Evolutionary conservation across 92 coral and sea anemone species (phyloP), one percentile per base, ranked within the genome.

Genomic region (Epizoanthus fatuus): DNA sequence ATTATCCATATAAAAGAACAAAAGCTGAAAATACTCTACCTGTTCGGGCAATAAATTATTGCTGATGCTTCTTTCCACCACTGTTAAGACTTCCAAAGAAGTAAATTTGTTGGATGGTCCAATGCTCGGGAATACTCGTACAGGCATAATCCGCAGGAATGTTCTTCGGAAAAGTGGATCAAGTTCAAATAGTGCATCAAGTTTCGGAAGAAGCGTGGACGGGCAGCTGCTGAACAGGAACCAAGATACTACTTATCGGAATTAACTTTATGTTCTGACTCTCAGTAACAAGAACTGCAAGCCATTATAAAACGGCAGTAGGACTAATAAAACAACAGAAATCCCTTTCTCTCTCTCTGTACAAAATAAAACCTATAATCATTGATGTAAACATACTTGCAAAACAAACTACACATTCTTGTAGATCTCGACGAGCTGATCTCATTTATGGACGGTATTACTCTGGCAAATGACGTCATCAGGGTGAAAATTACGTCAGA

Each of bases 131-230:
- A 83, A 87, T 3, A 16, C 68, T 20, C 55, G 73, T 62, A 86
- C 64, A 25, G 96, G 93, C 60, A 86, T 54, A 29, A 83, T 73
- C 47, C 84, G 51, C 74, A 95, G 89, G 74, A 91, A 95, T 7
- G 96, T 93, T 53, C 95, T 89, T 73, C 86, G 84, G 69, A 93
- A 89, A 60, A 95, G 91, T 35, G 92, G 95, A 67, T 95, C 98
- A 89, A 95, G 83, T 3, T 89, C 89, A 74, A 93, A 95, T 76
- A 91, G 16, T 7, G 88, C 76, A 47, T 49, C 57, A 17, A 71
- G 58, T 19, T 71, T 71, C 7, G 56, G 52, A 1, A 71, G 76
- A 49, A 71, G 52, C 56, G 22, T 71, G 38, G 20, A 20, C 12
- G 76, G 37, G 16, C 9, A 71, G 51, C 57, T 71, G 29, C 29